Conservation (phyloP, 2,113 vertebrate genomes). For the Istiophorus platypterus region DNA sequence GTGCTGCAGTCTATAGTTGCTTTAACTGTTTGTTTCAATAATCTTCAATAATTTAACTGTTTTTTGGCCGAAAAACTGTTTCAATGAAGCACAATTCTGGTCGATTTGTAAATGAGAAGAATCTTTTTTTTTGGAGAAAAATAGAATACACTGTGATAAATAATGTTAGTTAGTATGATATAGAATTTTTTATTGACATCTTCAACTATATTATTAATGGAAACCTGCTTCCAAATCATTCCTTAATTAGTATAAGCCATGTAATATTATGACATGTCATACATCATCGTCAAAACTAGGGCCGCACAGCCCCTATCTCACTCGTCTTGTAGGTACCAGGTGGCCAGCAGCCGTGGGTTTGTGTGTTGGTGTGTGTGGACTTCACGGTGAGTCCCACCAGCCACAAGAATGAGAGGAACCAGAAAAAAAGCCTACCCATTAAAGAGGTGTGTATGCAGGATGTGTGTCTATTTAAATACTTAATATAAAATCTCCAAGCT, state of each 20-base stretch:
- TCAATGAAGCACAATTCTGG: neutral
- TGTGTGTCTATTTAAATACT: neutral
- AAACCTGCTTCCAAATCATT: conserved; percentile 12
- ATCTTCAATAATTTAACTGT: neutral
- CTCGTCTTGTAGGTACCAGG: conserved; percentile 34
- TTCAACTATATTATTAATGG: neutral
- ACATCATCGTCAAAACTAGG: conserved; percentile 32
- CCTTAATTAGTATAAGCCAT: conserved; percentile 17
- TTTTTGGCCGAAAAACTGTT: neutral
- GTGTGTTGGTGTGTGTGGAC: neutral
- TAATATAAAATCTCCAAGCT: neutral
- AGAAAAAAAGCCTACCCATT: conserved; percentile 11
- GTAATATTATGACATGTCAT: conserved; percentile 26
- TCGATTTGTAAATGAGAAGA: neutral
- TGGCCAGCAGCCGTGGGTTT: conserved; percentile 27
- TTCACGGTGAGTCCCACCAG: neutral
- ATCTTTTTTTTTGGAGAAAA: neutral
- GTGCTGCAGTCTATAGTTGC: neutral
- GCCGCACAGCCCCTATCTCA: neutral
- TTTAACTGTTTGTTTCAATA: neutral
- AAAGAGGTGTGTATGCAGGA: neutral
- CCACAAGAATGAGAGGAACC: neutral
- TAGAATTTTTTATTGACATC: neutral
- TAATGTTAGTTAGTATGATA: neutral
- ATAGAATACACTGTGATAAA: neutral